phyloP scores from a whole-genome alignment of 1,140 invertebrate genomes.

The Cherax quadricarinatus region DNA sequence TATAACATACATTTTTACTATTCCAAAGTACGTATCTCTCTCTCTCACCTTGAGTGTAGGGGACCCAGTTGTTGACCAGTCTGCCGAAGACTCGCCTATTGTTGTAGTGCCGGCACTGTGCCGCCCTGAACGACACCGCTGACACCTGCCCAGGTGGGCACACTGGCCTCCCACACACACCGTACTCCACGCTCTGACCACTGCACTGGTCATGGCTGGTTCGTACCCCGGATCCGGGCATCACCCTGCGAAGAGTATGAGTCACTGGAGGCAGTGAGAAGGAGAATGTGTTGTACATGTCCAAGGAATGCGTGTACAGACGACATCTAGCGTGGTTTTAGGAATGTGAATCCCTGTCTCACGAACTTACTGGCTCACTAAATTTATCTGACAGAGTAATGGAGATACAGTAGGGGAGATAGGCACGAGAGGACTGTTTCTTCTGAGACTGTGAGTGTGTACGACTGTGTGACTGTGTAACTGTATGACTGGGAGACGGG shows the following conservation, averaged over 20 bases:
- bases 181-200: constrained; percentile 44
- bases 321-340: no score
- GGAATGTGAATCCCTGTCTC: no score
- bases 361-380: no score
- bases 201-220: constrained; percentile 51
- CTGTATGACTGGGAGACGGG: background rate
- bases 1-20: no score
- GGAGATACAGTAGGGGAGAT: no score
- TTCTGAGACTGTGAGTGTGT: no score
- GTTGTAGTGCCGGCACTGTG: constrained; percentile 50
- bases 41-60: constrained; percentile 48
- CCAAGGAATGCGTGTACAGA: no score
- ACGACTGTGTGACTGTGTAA: no score
- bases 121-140: constrained; percentile 30
- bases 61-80: constrained; percentile 57
- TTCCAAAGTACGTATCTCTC: no score
- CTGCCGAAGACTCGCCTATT: constrained; percentile 55
- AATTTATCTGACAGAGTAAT: no score
- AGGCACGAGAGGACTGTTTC: no score
- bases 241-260: constrained; percentile 26
- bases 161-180: constrained; percentile 1
- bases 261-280: background rate
- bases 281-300: background rate
- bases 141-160: constrained; percentile 18
- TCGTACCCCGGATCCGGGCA: constrained; percentile 49